Evolutionary conservation across 2,797 vertebrate species (phyloP).

Genomic region (Halcyon chelicuti): DNA sequence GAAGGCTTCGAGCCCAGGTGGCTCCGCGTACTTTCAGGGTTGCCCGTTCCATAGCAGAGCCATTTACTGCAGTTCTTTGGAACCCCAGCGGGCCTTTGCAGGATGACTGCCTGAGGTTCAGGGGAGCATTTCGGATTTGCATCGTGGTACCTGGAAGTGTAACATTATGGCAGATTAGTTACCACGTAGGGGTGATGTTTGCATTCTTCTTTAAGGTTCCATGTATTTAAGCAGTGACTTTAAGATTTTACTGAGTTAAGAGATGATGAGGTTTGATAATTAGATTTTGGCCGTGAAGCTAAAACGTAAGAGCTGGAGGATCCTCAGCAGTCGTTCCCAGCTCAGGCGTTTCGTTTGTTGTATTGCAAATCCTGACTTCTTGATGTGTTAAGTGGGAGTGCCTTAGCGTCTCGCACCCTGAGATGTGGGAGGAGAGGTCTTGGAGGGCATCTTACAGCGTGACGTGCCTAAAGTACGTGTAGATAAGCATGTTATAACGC

Average conservation of each 20-base stretch:
- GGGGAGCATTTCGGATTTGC: not conserved
- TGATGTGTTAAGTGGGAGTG: not conserved
- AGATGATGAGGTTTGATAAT: not conserved
- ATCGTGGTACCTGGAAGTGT: not conserved
- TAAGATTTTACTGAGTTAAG: not conserved
- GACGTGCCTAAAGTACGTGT: not conserved
- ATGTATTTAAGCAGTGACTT: not conserved
- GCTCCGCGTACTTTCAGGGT: not conserved
- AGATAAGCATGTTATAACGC: not conserved
- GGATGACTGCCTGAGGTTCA: not conserved
- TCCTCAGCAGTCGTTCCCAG: not conserved
- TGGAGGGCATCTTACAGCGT: not conserved
- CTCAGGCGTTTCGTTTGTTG: accelerated
- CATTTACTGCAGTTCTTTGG: not conserved
- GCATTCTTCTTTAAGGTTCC: accelerated
- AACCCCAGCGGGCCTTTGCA: not conserved
- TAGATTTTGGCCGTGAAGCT: not conserved
- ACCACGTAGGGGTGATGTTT: not conserved
- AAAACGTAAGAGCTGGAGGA: not conserved
- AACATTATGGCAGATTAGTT: not conserved
- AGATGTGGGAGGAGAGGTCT: not conserved
- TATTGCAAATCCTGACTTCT: not conserved
- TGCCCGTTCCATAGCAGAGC: not conserved
- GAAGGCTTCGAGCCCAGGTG: not conserved
- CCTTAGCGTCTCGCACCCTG: not conserved